phyloP scores from a whole-genome alignment of 2,113 vertebrate genomes.

The Hipposideros armiger region DNA sequence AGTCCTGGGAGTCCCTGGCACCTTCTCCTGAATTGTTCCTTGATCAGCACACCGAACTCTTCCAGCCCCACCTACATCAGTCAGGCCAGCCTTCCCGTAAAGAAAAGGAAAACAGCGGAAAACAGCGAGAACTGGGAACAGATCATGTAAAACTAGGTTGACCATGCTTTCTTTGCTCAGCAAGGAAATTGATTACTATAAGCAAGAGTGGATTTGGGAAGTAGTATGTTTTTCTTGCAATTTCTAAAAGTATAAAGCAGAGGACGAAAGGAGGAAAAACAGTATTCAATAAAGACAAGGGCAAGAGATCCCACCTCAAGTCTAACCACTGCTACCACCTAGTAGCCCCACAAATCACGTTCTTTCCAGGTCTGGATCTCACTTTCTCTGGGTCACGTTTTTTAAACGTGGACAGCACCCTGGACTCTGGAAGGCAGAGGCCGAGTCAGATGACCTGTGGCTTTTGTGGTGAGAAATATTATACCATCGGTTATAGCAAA shows the following conservation, averaged over 20 bases:
- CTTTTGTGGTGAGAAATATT: not conserved
- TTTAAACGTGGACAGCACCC: not conserved
- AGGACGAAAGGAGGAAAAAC: not conserved
- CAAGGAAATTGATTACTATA: not conserved
- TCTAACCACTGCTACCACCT: not conserved
- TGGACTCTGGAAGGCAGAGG: not conserved
- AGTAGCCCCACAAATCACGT: not conserved
- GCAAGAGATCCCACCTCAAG: not conserved
- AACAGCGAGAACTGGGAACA: not conserved
- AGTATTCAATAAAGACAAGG: not conserved
- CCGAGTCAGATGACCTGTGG: not conserved
- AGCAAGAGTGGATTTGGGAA: not conserved
- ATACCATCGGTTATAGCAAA: not conserved
- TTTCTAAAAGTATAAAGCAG: not conserved
- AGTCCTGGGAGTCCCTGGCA: slow-evolving; percentile 73
- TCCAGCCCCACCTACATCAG: accelerated
- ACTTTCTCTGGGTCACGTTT: not conserved
- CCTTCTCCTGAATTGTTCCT: slow-evolving; percentile 75
- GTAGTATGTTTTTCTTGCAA: not conserved
- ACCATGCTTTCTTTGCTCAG: not conserved
- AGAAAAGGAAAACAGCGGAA: not conserved
- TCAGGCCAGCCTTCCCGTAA: not conserved
- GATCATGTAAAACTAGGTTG: not conserved
- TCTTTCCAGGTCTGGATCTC: not conserved
- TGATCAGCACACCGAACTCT: slow-evolving; percentile 45